Evolutionary conservation across 1,140 invertebrate genomes (phyloP).

Genomic region (Zaprionus vittiger): DNA sequence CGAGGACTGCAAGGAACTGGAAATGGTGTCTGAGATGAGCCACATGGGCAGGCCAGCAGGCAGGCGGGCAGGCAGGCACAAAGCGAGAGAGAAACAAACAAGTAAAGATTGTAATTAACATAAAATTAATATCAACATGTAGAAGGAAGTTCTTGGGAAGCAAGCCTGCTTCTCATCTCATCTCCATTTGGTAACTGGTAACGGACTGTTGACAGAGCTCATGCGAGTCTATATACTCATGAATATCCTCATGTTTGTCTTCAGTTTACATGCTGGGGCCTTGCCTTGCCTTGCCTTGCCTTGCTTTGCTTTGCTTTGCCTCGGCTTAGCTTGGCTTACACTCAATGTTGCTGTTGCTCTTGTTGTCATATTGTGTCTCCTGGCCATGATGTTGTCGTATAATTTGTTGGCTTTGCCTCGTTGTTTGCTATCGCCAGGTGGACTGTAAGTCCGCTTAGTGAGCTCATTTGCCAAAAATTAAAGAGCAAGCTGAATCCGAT

Average conservation of each 20-base stretch:
- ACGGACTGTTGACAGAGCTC: constrained; percentile 29
- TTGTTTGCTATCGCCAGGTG: not conserved
- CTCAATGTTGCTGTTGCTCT: not conserved
- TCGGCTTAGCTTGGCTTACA: not conserved
- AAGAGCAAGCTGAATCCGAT: not conserved
- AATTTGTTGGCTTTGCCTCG: not conserved
- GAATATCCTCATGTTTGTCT: not conserved
- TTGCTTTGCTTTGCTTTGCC: not conserved
- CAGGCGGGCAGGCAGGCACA: constrained; percentile 20
- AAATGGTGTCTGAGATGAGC: constrained; percentile 2
- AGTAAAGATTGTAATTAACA: constrained; percentile 78
- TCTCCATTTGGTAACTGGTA: not conserved
- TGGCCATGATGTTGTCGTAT: not conserved
- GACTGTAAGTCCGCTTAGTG: not conserved
- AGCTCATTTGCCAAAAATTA: not conserved
- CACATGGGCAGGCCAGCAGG: constrained; percentile 12
- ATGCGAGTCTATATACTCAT: constrained; percentile 11
- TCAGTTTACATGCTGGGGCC: not conserved
- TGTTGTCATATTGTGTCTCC: not conserved
- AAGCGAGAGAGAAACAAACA: constrained; percentile 52
- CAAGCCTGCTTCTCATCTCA: constrained; percentile 1
- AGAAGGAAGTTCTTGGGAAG: constrained; percentile 26
- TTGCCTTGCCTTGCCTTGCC: not conserved
- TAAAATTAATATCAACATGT: constrained; percentile 76
- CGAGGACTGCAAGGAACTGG: constrained; percentile 13